Base-by-base conservation (phyloP, 2,797 vertebrate genomes). In the Denticeps clupeoides region DNA sequence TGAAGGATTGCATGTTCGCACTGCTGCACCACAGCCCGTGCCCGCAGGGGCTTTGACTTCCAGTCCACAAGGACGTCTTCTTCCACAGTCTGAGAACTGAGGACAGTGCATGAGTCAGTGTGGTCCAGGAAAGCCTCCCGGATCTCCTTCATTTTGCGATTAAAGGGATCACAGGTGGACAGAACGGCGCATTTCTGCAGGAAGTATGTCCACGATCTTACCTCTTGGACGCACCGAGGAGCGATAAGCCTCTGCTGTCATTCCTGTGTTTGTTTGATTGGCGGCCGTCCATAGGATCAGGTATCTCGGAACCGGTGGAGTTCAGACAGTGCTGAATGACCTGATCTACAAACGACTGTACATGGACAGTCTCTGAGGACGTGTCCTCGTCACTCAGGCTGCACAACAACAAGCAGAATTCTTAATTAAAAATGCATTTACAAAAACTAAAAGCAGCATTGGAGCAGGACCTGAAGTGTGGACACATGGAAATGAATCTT, bases 21-120 rank as follows among this genome's bases (percentile, higher is more conserved):
- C 57, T 70, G 75, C 55, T 81, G 78, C 45, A 81, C 11, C 21
- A 81, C 31, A 2, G 46, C 52, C 21, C 76, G 67, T 9, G 71
- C 76, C 47, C 64, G 62, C 4, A 64, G 52, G 2, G 2, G 29
- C 24, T 25, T 11, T n/a, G 27, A 40, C 16, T 52, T 60, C 25
- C 23, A 23, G 42, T 50, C 42, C 11, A 3, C 28, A 24, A 41
- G 12, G 6, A 18, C 28, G 15, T 40, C 8, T 12, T 10, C 2
- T 4, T 48, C 25, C 18, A 7, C 8, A 28, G 23, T n/a, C n/a
- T n/a, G n/a, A n/a, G n/a, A n/a, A n/a, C n/a, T n/a, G n/a, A n/a
- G n/a, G n/a, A n/a, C n/a, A n/a, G n/a, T n/a, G n/a, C n/a, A n/a
- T n/a, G n/a, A n/a, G n/a, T n/a, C n/a, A n/a, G n/a, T n/a, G n/a